phyloP scores from a whole-genome alignment of 2,888 invertebrate species.

The Rhagium mordax region DNA sequence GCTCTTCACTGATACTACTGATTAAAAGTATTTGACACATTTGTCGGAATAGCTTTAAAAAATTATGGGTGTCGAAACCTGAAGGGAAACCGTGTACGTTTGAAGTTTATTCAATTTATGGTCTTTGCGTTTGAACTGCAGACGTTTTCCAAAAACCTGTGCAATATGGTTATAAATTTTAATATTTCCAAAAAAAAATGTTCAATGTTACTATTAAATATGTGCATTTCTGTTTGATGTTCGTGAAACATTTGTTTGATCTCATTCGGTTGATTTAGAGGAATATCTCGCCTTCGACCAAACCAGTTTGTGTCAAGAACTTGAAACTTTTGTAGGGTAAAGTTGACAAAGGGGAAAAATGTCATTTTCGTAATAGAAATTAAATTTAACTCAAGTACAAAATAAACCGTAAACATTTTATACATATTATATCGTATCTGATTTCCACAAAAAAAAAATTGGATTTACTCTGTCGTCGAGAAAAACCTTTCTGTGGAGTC shows the following conservation, averaged over 20 bases:
- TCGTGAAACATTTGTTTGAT: background rate
- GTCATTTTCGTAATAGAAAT: background rate
- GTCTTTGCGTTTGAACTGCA: no score
- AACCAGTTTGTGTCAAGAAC: background rate
- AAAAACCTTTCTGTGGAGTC: conserved; percentile 26
- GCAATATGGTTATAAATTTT: no score
- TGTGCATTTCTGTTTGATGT: conserved; percentile 28
- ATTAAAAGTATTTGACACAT: no score
- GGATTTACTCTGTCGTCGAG: conserved; percentile 6
- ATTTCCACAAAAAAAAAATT: background rate
- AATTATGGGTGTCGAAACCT: no score
- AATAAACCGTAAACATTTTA: conserved; percentile 29
- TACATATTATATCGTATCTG: conserved; percentile 16
- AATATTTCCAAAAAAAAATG: no score
- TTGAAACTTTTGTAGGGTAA: background rate
- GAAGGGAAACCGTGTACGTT: no score
- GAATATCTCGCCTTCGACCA: background rate
- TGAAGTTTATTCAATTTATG: no score
- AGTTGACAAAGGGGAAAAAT: background rate
- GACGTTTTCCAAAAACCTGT: no score
- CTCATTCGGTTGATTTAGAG: background rate
- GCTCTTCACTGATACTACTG: no score
- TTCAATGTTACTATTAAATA: no score
- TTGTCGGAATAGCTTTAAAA: no score
- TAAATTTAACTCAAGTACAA: conserved; percentile 27